Evolutionary conservation across 1,140 invertebrate species (phyloP), one percentile per base, ranked within the genome.

Genomic region (Macrocentrus cingulum): DNA sequence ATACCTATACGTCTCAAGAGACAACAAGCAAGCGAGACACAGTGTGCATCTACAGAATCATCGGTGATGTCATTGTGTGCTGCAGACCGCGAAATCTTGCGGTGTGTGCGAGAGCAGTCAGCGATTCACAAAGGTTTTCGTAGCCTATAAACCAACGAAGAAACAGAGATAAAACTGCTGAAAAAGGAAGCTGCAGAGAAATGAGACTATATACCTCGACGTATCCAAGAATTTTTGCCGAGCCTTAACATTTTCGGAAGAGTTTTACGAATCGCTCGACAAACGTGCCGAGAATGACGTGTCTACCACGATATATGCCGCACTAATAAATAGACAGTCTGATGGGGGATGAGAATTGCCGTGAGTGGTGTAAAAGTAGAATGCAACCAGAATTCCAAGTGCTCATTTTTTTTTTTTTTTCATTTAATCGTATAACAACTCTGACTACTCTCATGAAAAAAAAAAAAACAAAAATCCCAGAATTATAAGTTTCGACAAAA

Each of bases 281-380:
- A 57, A 61, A 56, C 59, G 59, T 61, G 59, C 59, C 49, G 54
- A 51, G 59, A 61, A 61, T 61, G 48, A 53, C 52, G 49, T 61
- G 18, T 36, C 39, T 53, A 44, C 22, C 7, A 22, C 39, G 36
- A 8, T 8, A 39, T 15, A n/a, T n/a, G n/a, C n/a, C n/a, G n/a
- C n/a, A n/a, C 8, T 8, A 53, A 41, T 13, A 23, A 11, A 49
- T 5, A 25, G 22, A 16, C 15, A 29, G 36, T 2, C 7, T 29
- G 46, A 7, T 18, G 22, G 4, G 19, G 25, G 25, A 22, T 19
- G 19, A 23, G 18, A 15, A 25, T 9, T 7, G 46, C 16, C n/a
- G 46, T 20, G 18, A 5, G 11, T 25, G 20, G n/a, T n/a, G n/a
- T 37, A 16, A 23, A n/a, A n/a, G 23, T 29, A 49, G 25, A 49